Evolutionary conservation across 1,140 invertebrate genomes (phyloP).

Genomic region (Drosophila punjabiensis): DNA sequence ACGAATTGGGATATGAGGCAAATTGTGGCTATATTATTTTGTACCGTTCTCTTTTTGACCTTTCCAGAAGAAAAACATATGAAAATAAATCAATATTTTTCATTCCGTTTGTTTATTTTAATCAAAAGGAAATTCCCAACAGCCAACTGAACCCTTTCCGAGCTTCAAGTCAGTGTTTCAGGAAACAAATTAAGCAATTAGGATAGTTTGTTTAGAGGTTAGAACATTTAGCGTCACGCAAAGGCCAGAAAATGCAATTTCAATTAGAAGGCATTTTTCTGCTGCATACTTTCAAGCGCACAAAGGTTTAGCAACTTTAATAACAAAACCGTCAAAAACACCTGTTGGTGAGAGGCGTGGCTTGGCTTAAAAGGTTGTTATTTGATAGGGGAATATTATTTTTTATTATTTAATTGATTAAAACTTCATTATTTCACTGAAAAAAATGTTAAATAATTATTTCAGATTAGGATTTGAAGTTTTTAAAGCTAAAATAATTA

Average conservation of each 20-base stretch:
- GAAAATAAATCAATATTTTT: conserved; percentile 32
- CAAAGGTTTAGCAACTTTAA: neutral
- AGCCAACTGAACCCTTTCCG: no score
- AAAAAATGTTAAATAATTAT: no score
- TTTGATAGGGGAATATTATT: neutral
- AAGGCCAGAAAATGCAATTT: conserved; percentile 16
- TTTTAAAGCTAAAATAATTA: no score
- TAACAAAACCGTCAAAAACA: neutral
- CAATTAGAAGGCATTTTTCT: conserved; percentile 34
- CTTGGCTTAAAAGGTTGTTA: neutral
- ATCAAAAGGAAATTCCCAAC: conserved; percentile 2
- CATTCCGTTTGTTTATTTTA: conserved; percentile 32
- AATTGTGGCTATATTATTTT: neutral
- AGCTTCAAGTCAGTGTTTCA: neutral
- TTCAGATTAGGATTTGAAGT: no score
- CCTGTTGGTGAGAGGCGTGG: neutral
- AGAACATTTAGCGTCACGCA: conserved; percentile 30
- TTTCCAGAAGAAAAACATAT: conserved; percentile 6
- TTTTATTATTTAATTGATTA: neutral
- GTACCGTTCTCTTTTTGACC: conserved; percentile 2
- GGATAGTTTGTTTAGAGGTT: conserved; percentile 7
- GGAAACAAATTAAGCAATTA: conserved; percentile 14
- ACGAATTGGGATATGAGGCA: conserved; percentile 7
- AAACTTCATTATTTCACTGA: no score
- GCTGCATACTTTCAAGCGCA: conserved; percentile 32